Conservation (phyloP, 2,113 vertebrate species). For the Gnathonemus longibarbis region DNA sequence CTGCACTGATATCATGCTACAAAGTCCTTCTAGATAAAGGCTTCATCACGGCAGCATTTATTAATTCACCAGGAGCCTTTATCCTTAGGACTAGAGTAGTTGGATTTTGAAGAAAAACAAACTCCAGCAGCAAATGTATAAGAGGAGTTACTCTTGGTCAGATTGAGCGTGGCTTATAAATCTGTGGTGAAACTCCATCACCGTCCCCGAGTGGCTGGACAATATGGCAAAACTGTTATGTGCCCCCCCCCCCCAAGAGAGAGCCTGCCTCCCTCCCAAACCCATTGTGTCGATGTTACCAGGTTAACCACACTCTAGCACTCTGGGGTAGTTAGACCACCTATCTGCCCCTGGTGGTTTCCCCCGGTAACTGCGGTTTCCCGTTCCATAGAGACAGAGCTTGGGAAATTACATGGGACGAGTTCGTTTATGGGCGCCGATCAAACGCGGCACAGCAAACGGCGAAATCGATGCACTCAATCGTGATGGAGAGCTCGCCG, state of each 20-base stretch:
- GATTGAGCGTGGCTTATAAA: neutral
- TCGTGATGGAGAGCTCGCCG: neutral
- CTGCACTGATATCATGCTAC: neutral
- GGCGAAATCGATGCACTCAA: constrained; percentile 14
- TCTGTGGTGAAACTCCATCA: neutral
- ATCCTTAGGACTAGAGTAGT: neutral
- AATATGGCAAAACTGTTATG: neutral
- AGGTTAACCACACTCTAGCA: neutral
- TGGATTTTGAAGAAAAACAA: neutral
- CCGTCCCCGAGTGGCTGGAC: neutral
- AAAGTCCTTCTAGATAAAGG: neutral
- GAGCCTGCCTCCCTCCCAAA: neutral
- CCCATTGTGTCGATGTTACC: neutral
- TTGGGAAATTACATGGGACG: constrained; percentile 11
- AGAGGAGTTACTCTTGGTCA: neutral
- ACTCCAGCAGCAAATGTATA: neutral
- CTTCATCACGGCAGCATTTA: neutral
- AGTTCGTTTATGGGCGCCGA: constrained; percentile 15
- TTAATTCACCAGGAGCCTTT: neutral
- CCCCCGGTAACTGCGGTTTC: neutral
- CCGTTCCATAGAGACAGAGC: neutral
- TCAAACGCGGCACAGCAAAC: neutral
- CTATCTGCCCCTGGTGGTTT: neutral
- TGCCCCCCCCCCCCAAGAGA: neutral
- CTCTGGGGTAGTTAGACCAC: neutral